A percentile compares a stretch with the other conserved stretches of the same genome.
phyloP scores from a whole-genome alignment of 2,797 vertebrate genomes.

The Gastrophryne carolinensis region DNA sequence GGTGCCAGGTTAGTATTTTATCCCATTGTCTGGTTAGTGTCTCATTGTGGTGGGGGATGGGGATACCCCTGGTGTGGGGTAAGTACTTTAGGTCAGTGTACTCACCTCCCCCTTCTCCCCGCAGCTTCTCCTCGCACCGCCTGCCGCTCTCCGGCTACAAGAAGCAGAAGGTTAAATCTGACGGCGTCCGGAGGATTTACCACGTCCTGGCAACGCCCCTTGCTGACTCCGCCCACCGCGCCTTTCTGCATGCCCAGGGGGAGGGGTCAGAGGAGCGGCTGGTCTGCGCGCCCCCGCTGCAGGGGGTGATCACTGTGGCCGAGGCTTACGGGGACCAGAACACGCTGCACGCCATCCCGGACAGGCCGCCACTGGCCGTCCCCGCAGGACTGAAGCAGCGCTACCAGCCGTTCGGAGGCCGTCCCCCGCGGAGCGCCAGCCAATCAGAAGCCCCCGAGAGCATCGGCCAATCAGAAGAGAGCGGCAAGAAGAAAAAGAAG shows the following conservation, averaged over 20 bases:
- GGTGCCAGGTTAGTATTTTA: background rate
- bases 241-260: background rate
- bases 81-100: too few species aligned
- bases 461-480: too few species aligned
- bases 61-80: background rate
- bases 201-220: background rate
- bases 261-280: background rate
- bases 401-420: constrained; percentile 15
- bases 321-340: constrained; percentile 1
- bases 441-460: too few species aligned
- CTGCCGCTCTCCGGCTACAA: constrained; percentile 28
- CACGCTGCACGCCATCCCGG: background rate
- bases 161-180: constrained; percentile 23
- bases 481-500: constrained; percentile 5
- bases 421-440: background rate
- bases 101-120: background rate
- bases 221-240: background rate
- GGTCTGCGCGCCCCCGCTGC: background rate
- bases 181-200: constrained; percentile 1
- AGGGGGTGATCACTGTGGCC: constrained; percentile 20
- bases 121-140: constrained; percentile 19
- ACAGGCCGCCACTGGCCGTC: background rate
- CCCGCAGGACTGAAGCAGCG: constrained; percentile 15
- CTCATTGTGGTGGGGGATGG: too few species aligned
- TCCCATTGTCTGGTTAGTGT: too few species aligned